Base-by-base conservation (phyloP, 2,113 vertebrate genomes). In the Glaucomys volans region DNA sequence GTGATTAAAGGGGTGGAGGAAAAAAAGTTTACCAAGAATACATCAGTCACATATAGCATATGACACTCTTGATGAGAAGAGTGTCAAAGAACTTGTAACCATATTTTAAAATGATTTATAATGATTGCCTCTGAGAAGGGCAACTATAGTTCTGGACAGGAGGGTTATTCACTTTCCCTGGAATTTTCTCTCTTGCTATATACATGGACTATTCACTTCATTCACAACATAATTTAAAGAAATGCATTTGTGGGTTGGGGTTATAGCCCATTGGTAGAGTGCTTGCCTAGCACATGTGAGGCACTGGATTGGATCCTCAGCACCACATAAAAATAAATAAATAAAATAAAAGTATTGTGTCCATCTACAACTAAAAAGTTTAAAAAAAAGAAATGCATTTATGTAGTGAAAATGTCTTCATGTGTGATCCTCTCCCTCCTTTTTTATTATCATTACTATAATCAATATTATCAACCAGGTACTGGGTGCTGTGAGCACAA, bases 181-280 rank as follows among this genome's bases (percentile, higher is more conserved):
- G 59, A 93, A 30, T 88, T 52, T 89, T 77, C 12, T n/a, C 52
- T 57, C 28, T 30, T 10, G 24, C 67, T 62, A 22, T 52, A 28
- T 71, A 72, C 1, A 7, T 42, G 37, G 20, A 67, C 90, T 81
- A 83, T 52, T 87, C 40, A 30, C 26, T 80, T 17, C 22, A 50
- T 37, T 92, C 42, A 80, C 86, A 96, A 76, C 72, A 42, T 59
- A 64, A 75, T 84, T 64, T 95, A 16, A 81, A 95, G 57, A 91
- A 95, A 64, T 83, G 8, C 18, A 37, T 35, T 83, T 32, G 0
- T n/a, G n/a, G n/a, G n/a, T n/a, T n/a, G n/a, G n/a, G n/a, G n/a
- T n/a, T n/a, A n/a, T n/a, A n/a, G n/a, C n/a, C n/a, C n/a, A n/a
- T n/a, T n/a, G n/a, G n/a, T n/a, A n/a, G n/a, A n/a, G n/a, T n/a